Evolutionary conservation across 2,797 vertebrate species (phyloP).

Genomic region (Sebastes glaucus): DNA sequence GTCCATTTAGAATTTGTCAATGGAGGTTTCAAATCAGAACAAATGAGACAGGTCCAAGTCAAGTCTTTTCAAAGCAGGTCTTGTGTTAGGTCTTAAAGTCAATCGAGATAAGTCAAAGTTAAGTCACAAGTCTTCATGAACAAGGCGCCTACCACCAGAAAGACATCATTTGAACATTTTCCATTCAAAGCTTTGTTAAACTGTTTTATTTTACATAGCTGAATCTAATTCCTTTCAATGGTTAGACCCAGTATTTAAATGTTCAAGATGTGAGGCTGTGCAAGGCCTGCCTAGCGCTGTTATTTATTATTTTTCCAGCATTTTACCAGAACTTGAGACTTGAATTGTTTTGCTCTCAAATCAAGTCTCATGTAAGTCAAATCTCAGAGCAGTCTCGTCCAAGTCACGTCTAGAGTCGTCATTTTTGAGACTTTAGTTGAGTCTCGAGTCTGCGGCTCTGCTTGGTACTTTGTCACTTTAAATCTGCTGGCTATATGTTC

Average conservation of each 20-base stretch:
- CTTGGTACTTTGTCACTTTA: background rate
- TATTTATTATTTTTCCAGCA: background rate
- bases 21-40: background rate
- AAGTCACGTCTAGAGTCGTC: background rate
- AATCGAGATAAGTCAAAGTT: background rate
- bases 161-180: background rate
- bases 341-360: background rate
- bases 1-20: background rate
- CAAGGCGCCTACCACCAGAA: background rate
- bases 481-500: constrained; percentile 16
- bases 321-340: background rate
- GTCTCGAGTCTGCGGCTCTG: background rate
- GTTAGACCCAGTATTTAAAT: background rate
- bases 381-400: background rate
- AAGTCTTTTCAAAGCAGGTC: background rate
- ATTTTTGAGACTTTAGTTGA: background rate
- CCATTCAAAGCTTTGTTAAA: background rate
- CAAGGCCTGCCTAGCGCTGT: background rate
- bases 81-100: background rate
- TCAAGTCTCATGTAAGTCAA: background rate
- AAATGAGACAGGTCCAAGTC: background rate
- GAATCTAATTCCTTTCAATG: background rate
- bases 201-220: background rate
- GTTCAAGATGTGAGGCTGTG: background rate
- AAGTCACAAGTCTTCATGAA: background rate